Evolutionary conservation across 1,140 invertebrate genomes (phyloP).

Genomic region (Tetragnatha versicolor): DNA sequence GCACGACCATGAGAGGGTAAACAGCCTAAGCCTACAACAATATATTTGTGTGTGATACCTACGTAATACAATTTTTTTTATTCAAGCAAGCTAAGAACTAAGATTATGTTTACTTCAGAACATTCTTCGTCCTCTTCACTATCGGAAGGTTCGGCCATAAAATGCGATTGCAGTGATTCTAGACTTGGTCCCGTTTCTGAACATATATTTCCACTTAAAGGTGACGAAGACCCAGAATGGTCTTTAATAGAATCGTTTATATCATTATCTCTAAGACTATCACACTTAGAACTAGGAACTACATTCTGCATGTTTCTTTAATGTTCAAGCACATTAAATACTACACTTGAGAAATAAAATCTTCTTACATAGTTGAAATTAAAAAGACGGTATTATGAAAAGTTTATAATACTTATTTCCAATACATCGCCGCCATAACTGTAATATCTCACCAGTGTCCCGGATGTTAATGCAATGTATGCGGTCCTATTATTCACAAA

Average conservation of each 20-base stretch:
- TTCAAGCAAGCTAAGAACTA: neutral
- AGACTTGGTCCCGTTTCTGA: conserved; percentile 69
- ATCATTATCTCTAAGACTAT: conserved; percentile 71
- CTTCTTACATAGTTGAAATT: conserved; percentile 10
- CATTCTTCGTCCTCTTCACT: conserved; percentile 90
- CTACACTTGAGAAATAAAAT: conserved; percentile 15
- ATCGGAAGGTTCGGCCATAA: conserved; percentile 87
- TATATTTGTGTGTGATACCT: conserved; percentile 11
- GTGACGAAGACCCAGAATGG: conserved; percentile 57
- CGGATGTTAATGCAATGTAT: conserved; percentile 53
- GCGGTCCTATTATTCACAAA: conserved; percentile 39
- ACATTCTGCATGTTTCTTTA: conserved; percentile 82
- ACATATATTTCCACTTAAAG: conserved; percentile 57
- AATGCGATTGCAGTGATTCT: conserved; percentile 77
- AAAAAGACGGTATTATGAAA: conserved; percentile 14
- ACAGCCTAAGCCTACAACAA: conserved; percentile 46
- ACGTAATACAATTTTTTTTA: conserved; percentile 27
- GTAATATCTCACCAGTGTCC: conserved; percentile 48
- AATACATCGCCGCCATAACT: conserved; percentile 55
- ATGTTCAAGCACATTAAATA: conserved; percentile 34
- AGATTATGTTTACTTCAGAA: conserved; percentile 76
- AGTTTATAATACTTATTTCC: conserved; percentile 39
- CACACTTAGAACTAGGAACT: conserved; percentile 75
- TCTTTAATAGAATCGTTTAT: conserved; percentile 61
- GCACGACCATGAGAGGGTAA: neutral